phyloP scores from a whole-genome alignment of 1,140 invertebrate species.

The Apis dorsata region DNA sequence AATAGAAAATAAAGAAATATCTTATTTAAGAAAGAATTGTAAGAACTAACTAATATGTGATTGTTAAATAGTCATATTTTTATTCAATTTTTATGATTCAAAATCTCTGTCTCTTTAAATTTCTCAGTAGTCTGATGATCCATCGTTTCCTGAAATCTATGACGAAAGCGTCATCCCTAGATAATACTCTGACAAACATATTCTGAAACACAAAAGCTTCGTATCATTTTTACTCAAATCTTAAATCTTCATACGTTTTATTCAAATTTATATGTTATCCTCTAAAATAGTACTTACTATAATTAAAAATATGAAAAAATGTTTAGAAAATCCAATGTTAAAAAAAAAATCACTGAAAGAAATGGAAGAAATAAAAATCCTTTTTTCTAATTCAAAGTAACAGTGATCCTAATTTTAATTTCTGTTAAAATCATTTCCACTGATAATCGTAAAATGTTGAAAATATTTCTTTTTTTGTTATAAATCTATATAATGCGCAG shows the following conservation, averaged over 20 bases:
- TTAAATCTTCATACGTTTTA: not conserved
- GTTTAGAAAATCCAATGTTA: not conserved
- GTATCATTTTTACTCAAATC: not conserved
- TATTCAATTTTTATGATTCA: no score
- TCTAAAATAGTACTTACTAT: not conserved
- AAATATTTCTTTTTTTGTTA: not conserved
- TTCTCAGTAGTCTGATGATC: slow-evolving; percentile 15
- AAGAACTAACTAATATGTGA: not conserved
- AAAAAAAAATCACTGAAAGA: no score
- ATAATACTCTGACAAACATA: slow-evolving; percentile 32
- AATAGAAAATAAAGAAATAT: not conserved
- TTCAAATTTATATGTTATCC: not conserved
- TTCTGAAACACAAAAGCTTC: slow-evolving; percentile 12
- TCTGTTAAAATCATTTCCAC: not conserved
- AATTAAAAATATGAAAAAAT: not conserved
- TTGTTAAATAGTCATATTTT: not conserved
- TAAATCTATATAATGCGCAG: slow-evolving; percentile 10
- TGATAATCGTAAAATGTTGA: not conserved
- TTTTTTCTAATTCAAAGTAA: not conserved
- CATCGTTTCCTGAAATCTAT: not conserved
- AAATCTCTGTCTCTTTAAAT: slow-evolving; percentile 10
- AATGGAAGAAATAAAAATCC: no score
- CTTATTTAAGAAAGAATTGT: not conserved
- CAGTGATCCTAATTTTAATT: not conserved
- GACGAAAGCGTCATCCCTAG: slow-evolving; percentile 34